Evolutionary conservation across 1,140 invertebrate species (phyloP).

Genomic region (Drosophila miranda): DNA sequence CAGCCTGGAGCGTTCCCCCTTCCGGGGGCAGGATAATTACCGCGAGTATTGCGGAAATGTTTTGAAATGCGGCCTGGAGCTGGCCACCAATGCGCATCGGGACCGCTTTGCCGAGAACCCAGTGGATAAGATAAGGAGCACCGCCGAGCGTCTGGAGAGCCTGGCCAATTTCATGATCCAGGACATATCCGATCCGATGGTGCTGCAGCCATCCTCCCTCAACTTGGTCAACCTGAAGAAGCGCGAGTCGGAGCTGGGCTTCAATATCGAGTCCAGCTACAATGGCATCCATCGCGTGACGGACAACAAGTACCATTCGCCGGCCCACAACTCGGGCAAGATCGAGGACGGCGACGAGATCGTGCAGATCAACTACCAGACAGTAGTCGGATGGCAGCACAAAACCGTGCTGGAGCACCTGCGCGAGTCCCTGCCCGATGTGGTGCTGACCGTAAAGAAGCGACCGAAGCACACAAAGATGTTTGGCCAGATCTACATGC

Average conservation of each 20-base stretch:
- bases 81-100: slow-evolving; percentile 92
- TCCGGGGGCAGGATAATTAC: slow-evolving; percentile 77
- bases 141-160: slow-evolving; percentile 88
- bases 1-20: slow-evolving; percentile 90
- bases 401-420: slow-evolving; percentile 91
- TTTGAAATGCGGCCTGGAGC: slow-evolving; percentile 90
- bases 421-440: slow-evolving; percentile 90
- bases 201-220: slow-evolving; percentile 93
- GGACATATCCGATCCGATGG: slow-evolving; percentile 92
- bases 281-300: slow-evolving; percentile 91
- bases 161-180: slow-evolving; percentile 94
- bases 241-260: slow-evolving; percentile 90
- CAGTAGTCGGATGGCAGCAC: slow-evolving; percentile 94
- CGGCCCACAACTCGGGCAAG: slow-evolving; percentile 93
- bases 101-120: slow-evolving; percentile 93
- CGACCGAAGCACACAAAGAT: slow-evolving; percentile 92
- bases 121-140: slow-evolving; percentile 86
- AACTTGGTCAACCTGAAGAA: slow-evolving; percentile 94
- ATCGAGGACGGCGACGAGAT: slow-evolving; percentile 97
- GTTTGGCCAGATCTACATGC: slow-evolving; percentile 92
- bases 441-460: slow-evolving; percentile 92
- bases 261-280: slow-evolving; percentile 92
- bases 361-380: slow-evolving; percentile 95
- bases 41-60: slow-evolving; percentile 84
- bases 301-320: slow-evolving; percentile 92